These are phyloP conservation scores for Emberiza fucata DNA, from an alignment of 2,113 vertebrate species.

Conservation along the genomic window DNA sequence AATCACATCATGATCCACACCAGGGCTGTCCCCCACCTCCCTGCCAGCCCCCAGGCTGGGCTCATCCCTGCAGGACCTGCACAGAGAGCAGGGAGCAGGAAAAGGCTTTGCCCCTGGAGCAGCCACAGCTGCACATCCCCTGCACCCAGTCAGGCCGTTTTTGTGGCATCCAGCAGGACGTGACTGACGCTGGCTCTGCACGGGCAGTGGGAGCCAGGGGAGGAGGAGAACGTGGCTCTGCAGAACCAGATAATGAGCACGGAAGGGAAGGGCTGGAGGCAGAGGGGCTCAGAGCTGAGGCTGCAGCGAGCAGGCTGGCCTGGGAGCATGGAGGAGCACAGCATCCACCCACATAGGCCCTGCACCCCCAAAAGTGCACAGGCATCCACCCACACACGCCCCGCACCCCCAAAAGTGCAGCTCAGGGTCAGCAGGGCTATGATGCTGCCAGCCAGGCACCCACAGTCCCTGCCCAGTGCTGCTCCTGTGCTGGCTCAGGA, in stretches of 20 bases:
- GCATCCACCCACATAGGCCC: neutral
- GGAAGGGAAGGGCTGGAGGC: neutral
- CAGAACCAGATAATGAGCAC: neutral
- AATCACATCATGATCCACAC: rapidly evolving
- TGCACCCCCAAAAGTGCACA: no score
- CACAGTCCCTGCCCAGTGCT: neutral
- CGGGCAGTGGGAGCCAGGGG: neutral
- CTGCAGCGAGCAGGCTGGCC: neutral
- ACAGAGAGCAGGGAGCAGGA: rapidly evolving
- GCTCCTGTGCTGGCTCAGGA: neutral
- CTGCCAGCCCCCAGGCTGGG: neutral
- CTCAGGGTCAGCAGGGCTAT: neutral
- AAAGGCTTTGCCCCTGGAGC: neutral
- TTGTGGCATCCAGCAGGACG: neutral
- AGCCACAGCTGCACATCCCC: rapidly evolving
- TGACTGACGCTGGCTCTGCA: neutral
- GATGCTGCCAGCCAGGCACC: rapidly evolving
- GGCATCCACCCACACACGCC: neutral
- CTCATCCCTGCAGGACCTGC: neutral
- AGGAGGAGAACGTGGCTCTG: neutral
- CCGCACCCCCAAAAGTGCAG: neutral
- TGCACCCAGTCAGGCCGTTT: neutral
- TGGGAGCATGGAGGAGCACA: neutral
- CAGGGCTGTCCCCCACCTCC: neutral
- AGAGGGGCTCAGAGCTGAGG: neutral